Conservation (phyloP, 2,888 invertebrate genomes). For the Ypsolopha scabrella region DNA sequence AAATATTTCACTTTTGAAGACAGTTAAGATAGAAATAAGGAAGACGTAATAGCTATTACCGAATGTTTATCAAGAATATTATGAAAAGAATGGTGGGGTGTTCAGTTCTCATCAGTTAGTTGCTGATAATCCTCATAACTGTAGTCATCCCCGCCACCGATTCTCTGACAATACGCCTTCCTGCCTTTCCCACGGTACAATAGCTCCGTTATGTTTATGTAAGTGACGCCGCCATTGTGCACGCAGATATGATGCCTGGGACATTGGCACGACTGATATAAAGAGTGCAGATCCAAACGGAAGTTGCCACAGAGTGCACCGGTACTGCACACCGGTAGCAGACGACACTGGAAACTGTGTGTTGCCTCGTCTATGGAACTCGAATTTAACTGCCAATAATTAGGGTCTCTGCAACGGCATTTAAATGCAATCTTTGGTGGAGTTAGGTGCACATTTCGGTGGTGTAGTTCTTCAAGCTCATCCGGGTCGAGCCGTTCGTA, state of each 20-base stretch:
- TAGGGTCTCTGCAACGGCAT: constrained; percentile 62
- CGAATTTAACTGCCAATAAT: constrained; percentile 59
- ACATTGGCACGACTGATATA: constrained; percentile 74
- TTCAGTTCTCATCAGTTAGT: too few species aligned
- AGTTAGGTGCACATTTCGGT: constrained; percentile 38
- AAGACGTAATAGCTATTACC: too few species aligned
- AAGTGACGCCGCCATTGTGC: constrained; percentile 52
- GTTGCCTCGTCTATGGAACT: constrained; percentile 19
- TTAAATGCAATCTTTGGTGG: constrained; percentile 52
- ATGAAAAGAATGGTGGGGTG: too few species aligned
- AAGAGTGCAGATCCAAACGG: constrained; percentile 66
- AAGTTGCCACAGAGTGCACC: constrained; percentile 74
- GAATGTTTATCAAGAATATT: too few species aligned
- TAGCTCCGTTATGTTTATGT: constrained; percentile 60
- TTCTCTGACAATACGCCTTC: constrained; percentile 64
- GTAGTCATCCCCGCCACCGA: constrained; percentile 23
- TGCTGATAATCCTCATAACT: constrained; percentile 37
- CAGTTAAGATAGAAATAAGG: too few species aligned
- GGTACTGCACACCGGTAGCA: constrained; percentile 60
- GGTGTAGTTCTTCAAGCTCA: constrained; percentile 46
- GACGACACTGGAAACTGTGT: constrained; percentile 53
- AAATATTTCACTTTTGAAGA: too few species aligned
- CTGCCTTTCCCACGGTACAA: constrained; percentile 69
- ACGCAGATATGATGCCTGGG: constrained; percentile 72
- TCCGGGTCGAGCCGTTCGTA: constrained; percentile 46